Evolutionary conservation across 2,888 invertebrate genomes (phyloP), one percentile per base, ranked within the genome.

Genomic region (Agrochola circellaris): DNA sequence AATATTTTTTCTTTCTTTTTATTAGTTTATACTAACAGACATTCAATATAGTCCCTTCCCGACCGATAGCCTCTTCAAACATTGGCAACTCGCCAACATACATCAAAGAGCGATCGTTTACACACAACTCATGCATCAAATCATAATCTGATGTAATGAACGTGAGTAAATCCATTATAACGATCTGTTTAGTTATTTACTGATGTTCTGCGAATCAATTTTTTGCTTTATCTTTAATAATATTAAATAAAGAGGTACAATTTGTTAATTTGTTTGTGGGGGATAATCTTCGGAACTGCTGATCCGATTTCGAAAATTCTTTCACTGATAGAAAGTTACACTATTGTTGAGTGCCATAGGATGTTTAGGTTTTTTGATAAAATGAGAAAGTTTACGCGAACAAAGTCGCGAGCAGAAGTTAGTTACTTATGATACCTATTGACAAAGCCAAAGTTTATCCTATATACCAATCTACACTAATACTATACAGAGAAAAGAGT

Each of bases 91-190:
- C 15, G 64, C 82, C 82, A 82, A 65, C 30, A 38, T 17, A 70
- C 48, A 82, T 75, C 82, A 79, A 79, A 82, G 66, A 71, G 38
- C 17, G 61, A 56, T 73, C 69, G 64, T 75, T 75, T 83, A 83
- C 64, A 69, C 58, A 70, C 69, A 70, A 70, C 60, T 79, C 75
- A 64, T 60, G 61, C 60, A 71, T 56, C 34, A 51, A 67, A 72
- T 82, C 64, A 75, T 83, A 72, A 69, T 82, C 67, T 73, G 26
- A 26, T 71, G 56, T 75, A 67, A 79, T 61, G 51, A 75, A 72
- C 68, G 56, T 58, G 64, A 65, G 71, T 61, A 51, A 83, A 68
- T 68, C 51, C 38, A 60, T 74, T 70, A 70, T 61, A 60, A 81
- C 38, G 61, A 42, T 68, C 64, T 64, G 79, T 73, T 68, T 48